Conservation (phyloP, 2,113 vertebrate species). For the Corythoichthys intestinalis region DNA sequence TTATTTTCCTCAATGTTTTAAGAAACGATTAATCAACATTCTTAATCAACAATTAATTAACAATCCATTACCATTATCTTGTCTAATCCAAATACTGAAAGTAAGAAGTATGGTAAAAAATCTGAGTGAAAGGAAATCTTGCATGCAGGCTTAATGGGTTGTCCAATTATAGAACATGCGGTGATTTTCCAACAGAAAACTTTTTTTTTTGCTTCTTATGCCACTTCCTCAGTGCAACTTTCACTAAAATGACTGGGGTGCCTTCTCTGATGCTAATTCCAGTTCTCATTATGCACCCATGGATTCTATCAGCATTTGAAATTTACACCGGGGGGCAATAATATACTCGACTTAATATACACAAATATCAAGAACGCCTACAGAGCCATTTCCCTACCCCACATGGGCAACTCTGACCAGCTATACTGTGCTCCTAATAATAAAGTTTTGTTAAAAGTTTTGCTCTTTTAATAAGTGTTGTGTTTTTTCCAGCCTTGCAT, state of each 20-base stretch:
- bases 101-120: not conserved
- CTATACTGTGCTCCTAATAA: constrained; percentile 8
- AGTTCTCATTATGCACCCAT: constrained; percentile 7
- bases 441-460: not conserved
- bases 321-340: constrained; percentile 15
- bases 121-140: not conserved
- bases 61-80: not conserved
- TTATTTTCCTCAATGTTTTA: not conserved
- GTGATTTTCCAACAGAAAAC: not conserved
- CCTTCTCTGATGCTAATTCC: constrained; percentile 11
- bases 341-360: constrained; percentile 11
- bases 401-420: constrained; percentile 6
- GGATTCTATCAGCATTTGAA: constrained; percentile 8
- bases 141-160: not conserved
- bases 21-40: not conserved
- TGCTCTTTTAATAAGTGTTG: constrained; percentile 4
- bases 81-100: not conserved
- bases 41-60: not conserved
- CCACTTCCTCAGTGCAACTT: not conserved
- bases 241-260: constrained; percentile 1
- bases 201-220: not conserved
- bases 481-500: not conserved
- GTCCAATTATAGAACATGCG: not conserved
- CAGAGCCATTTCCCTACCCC: constrained; percentile 8
- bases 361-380: constrained; percentile 15